These are phyloP conservation scores for Diloba caeruleocephala DNA, from an alignment of 2,888 invertebrate species.

Conservation along the genomic window DNA sequence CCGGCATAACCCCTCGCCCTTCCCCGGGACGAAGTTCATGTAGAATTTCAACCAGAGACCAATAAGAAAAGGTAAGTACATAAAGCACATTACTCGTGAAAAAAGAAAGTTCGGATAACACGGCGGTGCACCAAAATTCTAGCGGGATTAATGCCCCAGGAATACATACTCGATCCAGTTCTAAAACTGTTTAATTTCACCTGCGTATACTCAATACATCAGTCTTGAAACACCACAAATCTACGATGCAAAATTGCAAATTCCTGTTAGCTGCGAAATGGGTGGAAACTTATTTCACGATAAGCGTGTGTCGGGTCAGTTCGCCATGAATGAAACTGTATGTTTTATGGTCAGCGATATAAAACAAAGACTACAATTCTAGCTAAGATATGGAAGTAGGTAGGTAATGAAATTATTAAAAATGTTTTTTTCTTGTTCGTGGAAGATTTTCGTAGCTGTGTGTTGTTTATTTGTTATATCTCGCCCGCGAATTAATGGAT, in stretches of 20 bases:
- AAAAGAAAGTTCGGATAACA: constrained; percentile 4
- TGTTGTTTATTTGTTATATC: constrained; percentile 55
- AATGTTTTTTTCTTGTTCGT: constrained; percentile 40
- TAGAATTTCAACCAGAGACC: too few relatives aligned
- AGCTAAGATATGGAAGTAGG: constrained; percentile 23
- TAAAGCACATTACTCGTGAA: too few relatives aligned
- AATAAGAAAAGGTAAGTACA: too few relatives aligned
- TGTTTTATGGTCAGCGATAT: constrained; percentile 48
- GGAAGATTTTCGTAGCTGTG: constrained; percentile 39
- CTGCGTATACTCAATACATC: constrained; percentile 47
- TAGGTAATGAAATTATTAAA: constrained; percentile 11
- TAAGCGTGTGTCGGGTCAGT: constrained; percentile 41
- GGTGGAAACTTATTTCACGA: constrained; percentile 28
- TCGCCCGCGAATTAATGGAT: constrained; percentile 53
- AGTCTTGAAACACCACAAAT: constrained; percentile 38
- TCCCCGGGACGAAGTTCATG: too few relatives aligned
- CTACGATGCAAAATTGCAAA: constrained; percentile 35
- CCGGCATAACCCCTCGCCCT: too few relatives aligned
- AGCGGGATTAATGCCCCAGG: constrained; percentile 30
- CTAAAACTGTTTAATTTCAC: constrained; percentile 51
- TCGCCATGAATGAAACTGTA: constrained; percentile 51
- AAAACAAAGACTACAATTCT: constrained; percentile 44
- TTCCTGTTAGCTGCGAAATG: constrained; percentile 23
- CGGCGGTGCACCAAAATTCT: constrained; percentile 18
- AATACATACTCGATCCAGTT: constrained; percentile 37